A percentile compares a stretch with the other conserved stretches of the same genome.
Evolutionary conservation across 2,888 invertebrate genomes (phyloP).

Genomic region (Nephrotoma guestfalica): DNA sequence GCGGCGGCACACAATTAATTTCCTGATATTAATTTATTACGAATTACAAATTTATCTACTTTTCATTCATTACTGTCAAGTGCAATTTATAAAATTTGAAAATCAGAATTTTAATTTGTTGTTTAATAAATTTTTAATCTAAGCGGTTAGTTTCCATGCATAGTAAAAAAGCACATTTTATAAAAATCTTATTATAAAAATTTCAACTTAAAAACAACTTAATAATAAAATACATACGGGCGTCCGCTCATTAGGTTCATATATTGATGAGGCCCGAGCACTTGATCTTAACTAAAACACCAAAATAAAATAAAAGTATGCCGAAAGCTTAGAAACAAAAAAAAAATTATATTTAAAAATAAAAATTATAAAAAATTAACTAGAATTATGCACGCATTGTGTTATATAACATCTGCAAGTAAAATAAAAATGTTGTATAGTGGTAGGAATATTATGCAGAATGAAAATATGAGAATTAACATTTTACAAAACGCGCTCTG

Average conservation of each 20-base stretch:
- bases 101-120: neutral
- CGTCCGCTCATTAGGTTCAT: conserved; percentile 31
- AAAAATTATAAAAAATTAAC: neutral
- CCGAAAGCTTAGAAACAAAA: conserved; percentile 53
- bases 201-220: neutral
- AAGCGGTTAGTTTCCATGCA: neutral
- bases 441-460: neutral
- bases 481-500: too few relatives aligned
- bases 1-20: neutral
- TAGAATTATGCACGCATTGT: neutral
- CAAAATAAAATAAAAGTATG: conserved; percentile 26
- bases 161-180: neutral
- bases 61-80: too few relatives aligned
- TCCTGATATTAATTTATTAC: neutral
- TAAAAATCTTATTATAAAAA: neutral
- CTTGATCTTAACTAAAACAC: conserved; percentile 8
- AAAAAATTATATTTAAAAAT: conserved; percentile 18
- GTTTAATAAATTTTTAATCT: neutral
- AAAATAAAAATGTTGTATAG: neutral
- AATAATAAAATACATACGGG: conserved; percentile 27
- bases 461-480: neutral
- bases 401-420: neutral
- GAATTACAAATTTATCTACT: too few relatives aligned
- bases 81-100: neutral
- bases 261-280: conserved; percentile 18